Evolutionary conservation across 2,113 vertebrate genomes (phyloP), one percentile per base, ranked within the genome.

Genomic region (Brachyistius frenatus): DNA sequence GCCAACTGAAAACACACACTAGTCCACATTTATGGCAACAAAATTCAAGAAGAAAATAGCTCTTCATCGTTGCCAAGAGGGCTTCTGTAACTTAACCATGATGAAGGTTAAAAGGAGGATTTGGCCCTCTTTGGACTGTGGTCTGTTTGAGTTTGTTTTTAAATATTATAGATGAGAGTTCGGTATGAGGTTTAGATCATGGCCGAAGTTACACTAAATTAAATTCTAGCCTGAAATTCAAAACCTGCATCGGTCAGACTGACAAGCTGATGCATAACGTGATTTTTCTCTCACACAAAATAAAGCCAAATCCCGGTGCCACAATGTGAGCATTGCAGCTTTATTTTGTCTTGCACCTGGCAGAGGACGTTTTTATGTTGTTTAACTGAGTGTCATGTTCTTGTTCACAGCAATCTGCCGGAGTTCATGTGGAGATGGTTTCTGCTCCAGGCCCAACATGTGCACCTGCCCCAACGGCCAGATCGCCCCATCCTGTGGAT

Each of bases 391-490:
- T 78, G 35, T 82, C 67, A 36, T 78, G 71, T 66, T 90, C 83
- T 83, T 81, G 77, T 83, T 94, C 85, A 64, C 91, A 99, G 98
- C 98, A 7, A 99, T 99, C 89, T 99, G 98, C 92, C 95, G 98
- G 87, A 98, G 98, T 95, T 94, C 97, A 73, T 99, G 98, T 93
- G 98, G 98, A 88, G 98, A 99, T 84, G 98, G 98, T 86, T 99
- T 99, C 93, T 99, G 98, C 92, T 99, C 98, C 88, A 97, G 98
- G 94, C 98, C 98, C 89, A 99, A 99, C 94, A 97, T 99, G 96
- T 99, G 98, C 94, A 98, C 98, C 69, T 99, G 98, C 86, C 97
- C 97, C 58, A 97, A 84, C 65, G 98, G 98, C 91, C 97, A 98
- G 94, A 97, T 97, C 82, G 88, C 98, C 76, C 91, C 96, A 74